These are phyloP conservation scores for Tursiops truncatus DNA, from an alignment of 2,113 vertebrate genomes.

Conservation along the genomic window DNA sequence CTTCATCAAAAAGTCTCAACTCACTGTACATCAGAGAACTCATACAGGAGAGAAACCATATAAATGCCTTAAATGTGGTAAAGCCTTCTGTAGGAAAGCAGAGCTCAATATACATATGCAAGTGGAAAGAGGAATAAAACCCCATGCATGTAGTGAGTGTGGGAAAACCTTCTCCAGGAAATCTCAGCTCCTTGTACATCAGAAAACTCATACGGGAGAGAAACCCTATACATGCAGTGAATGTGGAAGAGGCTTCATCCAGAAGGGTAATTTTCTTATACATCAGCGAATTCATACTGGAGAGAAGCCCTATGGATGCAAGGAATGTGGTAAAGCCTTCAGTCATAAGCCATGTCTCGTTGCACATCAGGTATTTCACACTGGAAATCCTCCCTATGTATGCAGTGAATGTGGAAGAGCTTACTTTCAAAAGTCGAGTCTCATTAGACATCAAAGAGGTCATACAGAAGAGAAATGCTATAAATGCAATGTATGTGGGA, in stretches of 20 bases:
- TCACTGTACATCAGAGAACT: not conserved
- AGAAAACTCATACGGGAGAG: not conserved
- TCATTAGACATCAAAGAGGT: not conserved
- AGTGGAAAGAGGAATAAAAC: not conserved
- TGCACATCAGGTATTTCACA: not conserved
- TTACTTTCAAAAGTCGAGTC: not conserved
- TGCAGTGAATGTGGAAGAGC: not conserved
- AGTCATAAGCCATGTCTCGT: not conserved
- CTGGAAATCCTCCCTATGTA: not conserved
- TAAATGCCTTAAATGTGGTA: not conserved
- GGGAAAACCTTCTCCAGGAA: not conserved
- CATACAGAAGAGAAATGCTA: not conserved
- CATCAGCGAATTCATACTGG: not conserved
- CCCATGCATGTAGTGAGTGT: not conserved
- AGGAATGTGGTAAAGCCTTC: not conserved
- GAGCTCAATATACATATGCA: not conserved
- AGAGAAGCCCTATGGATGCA: not conserved
- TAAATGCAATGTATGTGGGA: not conserved
- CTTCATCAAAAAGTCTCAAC: not conserved
- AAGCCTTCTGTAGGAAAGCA: not conserved
- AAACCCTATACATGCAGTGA: not conserved
- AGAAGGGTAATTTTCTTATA: not conserved
- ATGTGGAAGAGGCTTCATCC: not conserved
- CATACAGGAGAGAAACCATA: not conserved
- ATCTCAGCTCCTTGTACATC: not conserved